phyloP scores from a whole-genome alignment of 2,888 invertebrate genomes.

The Cataglyphis cursor region DNA sequence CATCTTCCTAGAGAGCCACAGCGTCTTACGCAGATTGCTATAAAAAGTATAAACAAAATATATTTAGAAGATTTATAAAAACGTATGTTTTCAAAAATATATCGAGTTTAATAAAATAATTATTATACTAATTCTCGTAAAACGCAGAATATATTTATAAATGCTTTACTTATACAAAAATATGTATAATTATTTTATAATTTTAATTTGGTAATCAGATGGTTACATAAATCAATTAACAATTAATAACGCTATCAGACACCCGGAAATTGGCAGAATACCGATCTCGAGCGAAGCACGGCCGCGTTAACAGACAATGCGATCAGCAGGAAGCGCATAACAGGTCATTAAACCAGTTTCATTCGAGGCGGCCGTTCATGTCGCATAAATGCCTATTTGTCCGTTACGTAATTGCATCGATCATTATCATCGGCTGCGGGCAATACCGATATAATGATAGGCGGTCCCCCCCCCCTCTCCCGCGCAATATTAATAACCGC shows the following conservation, averaged over 20 bases:
- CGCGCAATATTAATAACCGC: conserved; percentile 46
- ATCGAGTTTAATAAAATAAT: not conserved
- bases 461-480: conserved; percentile 1
- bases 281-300: conserved; percentile 43
- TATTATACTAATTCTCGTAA: not conserved
- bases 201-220: not conserved
- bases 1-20: conserved; percentile 92
- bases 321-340: conserved; percentile 77
- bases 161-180: not conserved
- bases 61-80: not conserved
- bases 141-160: not conserved
- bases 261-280: conserved; percentile 36
- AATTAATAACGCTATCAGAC: conserved; percentile 26
- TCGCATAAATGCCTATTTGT: conserved; percentile 64
- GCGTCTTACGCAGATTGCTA: conserved; percentile 92
- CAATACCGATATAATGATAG: conserved; percentile 56
- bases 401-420: conserved; percentile 68
- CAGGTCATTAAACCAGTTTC: conserved; percentile 76
- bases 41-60: conserved; percentile 69
- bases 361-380: conserved; percentile 65
- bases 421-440: conserved; percentile 61
- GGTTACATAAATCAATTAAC: not conserved
- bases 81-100: not conserved
- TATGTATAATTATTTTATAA: not conserved
- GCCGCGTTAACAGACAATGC: conserved; percentile 66